Evolutionary conservation across 2,797 vertebrate species (phyloP), one percentile per base, ranked within the genome.

Genomic region (Chelon labrosus): DNA sequence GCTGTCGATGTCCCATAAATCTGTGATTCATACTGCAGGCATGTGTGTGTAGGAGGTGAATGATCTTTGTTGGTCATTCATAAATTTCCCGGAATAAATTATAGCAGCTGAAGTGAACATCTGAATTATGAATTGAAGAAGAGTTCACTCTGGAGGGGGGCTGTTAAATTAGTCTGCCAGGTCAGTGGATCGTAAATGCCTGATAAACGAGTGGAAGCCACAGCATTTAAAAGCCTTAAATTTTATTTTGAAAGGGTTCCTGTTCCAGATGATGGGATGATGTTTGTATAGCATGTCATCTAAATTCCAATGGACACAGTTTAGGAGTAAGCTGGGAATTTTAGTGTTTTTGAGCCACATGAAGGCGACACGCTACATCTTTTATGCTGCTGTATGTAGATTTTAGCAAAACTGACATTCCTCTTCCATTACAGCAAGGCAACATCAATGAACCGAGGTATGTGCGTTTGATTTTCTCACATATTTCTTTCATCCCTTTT

Each of bases 101-200:
- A 81, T 75, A 54, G 61, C 13, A 27, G 14, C 52, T 75, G 67
- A 80, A 81, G 73, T 54, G 72, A 76, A 73, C 63, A 79, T 73
- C 38, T 49, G 12, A 62, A 62, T 62, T 31, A 46, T 49, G 81
- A 79, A 82, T 69, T 53, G 56, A 50, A 73, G 37, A 67, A 19
- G 41, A 52, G 46, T 66, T 83, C 10, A 72, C 58, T 65, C 54
- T 17, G 0, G 6, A 19, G 38, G 35, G 4, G 22, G 38, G 35
- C 39, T 50, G 31, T 58, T 82, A 42, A 71, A 74, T 81, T 20
- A 66, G 55, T 74, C 59, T 25, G 46, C 54, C 5, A 5, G 16
- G 17, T 62, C 58, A 39, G 31, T 20, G 5, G 3, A 35, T 38
- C 52, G 52, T 47, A 50, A 71, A 67, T 37, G 38, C 61, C 38